These are phyloP conservation scores for Lithophane ornitopus DNA, from an alignment of 2,888 invertebrate species.

Conservation along the genomic window DNA sequence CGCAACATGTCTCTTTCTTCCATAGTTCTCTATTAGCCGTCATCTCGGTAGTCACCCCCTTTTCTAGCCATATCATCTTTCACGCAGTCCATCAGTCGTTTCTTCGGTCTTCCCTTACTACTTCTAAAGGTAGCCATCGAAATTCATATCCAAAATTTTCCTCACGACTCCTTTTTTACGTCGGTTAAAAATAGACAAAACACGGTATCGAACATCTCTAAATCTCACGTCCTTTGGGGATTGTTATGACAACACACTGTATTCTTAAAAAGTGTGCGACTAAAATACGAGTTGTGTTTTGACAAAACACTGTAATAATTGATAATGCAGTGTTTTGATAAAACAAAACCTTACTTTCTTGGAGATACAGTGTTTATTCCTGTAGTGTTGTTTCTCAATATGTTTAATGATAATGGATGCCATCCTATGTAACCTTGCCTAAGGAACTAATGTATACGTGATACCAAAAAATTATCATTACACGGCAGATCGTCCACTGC, in stretches of 20 bases:
- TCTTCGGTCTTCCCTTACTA: too few species aligned
- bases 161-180: too few species aligned
- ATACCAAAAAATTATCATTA: neutral
- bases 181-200: too few species aligned
- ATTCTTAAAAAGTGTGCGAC: neutral
- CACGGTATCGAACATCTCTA: neutral
- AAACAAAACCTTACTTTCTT: neutral
- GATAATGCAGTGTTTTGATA: neutral
- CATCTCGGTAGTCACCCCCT: too few species aligned
- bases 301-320: neutral
- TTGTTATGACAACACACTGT: neutral
- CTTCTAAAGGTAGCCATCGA: too few species aligned
- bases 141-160: too few species aligned
- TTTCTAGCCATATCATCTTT: too few species aligned
- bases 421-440: neutral
- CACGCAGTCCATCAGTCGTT: too few species aligned
- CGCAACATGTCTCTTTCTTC: too few species aligned
- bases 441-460: neutral
- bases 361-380: neutral
- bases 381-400: neutral
- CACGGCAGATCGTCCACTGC: neutral
- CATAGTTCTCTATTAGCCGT: too few species aligned
- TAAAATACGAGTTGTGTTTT: neutral
- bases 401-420: neutral
- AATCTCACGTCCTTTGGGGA: neutral